These are phyloP conservation scores for Thalassophryne amazonica DNA, from an alignment of 2,797 vertebrate genomes.

Conservation along the genomic window DNA sequence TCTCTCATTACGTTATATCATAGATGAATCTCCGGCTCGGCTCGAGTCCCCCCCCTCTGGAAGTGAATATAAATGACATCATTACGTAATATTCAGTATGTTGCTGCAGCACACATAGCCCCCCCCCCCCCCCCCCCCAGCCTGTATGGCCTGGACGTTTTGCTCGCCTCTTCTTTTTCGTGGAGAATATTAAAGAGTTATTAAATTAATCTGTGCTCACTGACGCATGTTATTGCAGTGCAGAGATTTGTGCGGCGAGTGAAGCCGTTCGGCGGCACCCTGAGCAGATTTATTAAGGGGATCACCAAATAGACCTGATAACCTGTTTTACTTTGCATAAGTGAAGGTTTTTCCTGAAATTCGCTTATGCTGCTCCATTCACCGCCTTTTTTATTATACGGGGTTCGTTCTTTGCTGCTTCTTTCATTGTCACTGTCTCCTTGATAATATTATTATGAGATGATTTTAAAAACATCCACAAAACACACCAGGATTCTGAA, in stretches of 20 bases:
- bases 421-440: constrained; percentile 23
- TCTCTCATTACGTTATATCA: constrained; percentile 41
- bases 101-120: constrained; percentile 69
- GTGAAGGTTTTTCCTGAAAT: constrained; percentile 78
- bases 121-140: constrained; percentile 40
- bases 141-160: constrained; percentile 66
- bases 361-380: constrained; percentile 53
- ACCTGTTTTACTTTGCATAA: constrained; percentile 82
- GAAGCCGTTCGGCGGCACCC: constrained; percentile 75
- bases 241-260: constrained; percentile 81
- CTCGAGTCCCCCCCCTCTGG: constrained; percentile 55
- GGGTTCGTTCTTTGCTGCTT: constrained; percentile 42
- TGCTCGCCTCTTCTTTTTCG: constrained; percentile 70
- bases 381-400: constrained; percentile 1
- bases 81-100: constrained; percentile 82
- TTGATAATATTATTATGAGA: constrained; percentile 25
- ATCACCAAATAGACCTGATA: constrained; percentile 82
- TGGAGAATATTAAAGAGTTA: constrained; percentile 84
- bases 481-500: constrained; percentile 1
- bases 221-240: constrained; percentile 83
- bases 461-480: constrained; percentile 15
- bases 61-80: constrained; percentile 80
- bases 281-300: constrained; percentile 85
- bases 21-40: constrained; percentile 61
- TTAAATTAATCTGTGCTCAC: constrained; percentile 85